Evolutionary conservation across 2,888 invertebrate species (phyloP).

Genomic region (Cyrtodaria siliqua): DNA sequence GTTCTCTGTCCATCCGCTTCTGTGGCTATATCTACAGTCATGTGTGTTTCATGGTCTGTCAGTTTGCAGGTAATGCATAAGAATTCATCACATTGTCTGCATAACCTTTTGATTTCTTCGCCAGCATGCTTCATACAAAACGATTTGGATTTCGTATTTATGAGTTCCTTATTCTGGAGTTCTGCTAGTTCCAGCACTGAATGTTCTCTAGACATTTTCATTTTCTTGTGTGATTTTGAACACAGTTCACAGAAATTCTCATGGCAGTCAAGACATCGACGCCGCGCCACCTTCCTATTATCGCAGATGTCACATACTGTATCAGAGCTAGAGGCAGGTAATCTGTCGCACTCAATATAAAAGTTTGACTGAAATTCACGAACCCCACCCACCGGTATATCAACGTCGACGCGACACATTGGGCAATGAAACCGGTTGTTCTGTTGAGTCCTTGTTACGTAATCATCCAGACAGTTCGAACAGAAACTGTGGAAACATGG

Average conservation of each 20-base stretch:
- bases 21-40: neutral
- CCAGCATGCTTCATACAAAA: too few species aligned
- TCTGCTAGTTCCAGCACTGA: neutral
- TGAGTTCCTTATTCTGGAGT: too few species aligned
- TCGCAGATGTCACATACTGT: conserved; percentile 17
- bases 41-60: conserved; percentile 20
- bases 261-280: conserved; percentile 1
- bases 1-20: neutral
- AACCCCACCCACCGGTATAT: conserved; percentile 23
- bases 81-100: conserved; percentile 10
- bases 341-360: conserved; percentile 2
- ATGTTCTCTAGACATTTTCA: neutral
- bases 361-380: conserved; percentile 7
- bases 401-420: conserved; percentile 13
- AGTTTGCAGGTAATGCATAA: conserved; percentile 21
- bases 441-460: conserved; percentile 21
- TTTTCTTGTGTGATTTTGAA: neutral
- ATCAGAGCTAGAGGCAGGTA: neutral
- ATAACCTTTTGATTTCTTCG: conserved; percentile 18
- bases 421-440: conserved; percentile 26
- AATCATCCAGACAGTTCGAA: conserved; percentile 28
- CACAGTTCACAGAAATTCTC: neutral
- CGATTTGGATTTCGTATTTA: too few species aligned
- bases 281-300: neutral
- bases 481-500: conserved; percentile 42